Evolutionary conservation across 2,113 vertebrate genomes (phyloP).

Genomic region (Chaetodon auriga): DNA sequence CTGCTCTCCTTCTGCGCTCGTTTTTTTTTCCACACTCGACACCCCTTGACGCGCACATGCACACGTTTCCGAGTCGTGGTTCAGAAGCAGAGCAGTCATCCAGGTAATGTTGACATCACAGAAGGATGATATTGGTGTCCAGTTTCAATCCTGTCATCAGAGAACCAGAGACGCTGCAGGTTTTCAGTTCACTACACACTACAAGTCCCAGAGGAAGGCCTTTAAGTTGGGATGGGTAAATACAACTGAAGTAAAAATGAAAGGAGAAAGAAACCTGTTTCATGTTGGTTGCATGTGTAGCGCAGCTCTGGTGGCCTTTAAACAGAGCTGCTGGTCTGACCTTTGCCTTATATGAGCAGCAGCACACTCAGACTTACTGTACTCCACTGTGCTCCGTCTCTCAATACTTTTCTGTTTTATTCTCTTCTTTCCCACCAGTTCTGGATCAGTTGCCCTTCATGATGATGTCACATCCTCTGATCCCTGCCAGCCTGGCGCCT

Average conservation of each 20-base stretch:
- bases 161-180: not conserved
- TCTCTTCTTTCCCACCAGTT: slow-evolving; percentile 83
- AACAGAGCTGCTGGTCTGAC: slow-evolving; percentile 19
- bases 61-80: slow-evolving; percentile 5
- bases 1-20: not conserved
- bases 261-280: slow-evolving; percentile 22
- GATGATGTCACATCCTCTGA: slow-evolving; percentile 99
- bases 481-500: slow-evolving; percentile 97
- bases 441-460: slow-evolving; percentile 98
- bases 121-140: slow-evolving; percentile 38
- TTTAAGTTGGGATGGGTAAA: slow-evolving; percentile 22
- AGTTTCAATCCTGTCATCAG: slow-evolving; percentile 44
- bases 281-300: not conserved
- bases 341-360: slow-evolving; percentile 5
- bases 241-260: slow-evolving; percentile 26
- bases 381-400: not conserved
- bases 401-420: slow-evolving; percentile 13
- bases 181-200: slow-evolving; percentile 32
- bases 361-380: slow-evolving; percentile 18
- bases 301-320: slow-evolving; percentile 11
- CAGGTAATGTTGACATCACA: slow-evolving; percentile 46
- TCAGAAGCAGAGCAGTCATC: slow-evolving; percentile 49
- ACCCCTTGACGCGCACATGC: not conserved
- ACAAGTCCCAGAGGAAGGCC: not conserved
- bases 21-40: slow-evolving; percentile 10